Conservation (phyloP, 2,888 invertebrate species). For the Mythimna impura region DNA sequence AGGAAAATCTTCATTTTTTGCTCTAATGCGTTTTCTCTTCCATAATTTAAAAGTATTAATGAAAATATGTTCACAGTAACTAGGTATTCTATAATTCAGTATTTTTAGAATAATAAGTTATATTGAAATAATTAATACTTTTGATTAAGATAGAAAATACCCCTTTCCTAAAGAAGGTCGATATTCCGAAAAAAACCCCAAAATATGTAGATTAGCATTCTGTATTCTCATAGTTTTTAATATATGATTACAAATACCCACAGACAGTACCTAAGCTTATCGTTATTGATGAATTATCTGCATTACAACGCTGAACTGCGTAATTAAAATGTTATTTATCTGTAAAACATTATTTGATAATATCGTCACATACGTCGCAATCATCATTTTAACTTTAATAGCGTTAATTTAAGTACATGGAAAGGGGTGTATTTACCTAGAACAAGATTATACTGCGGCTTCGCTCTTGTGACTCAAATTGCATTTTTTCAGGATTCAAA, state of each 20-base stretch:
- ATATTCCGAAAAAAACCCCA: too few species aligned
- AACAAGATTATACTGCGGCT: neutral
- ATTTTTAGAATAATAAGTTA: too few species aligned
- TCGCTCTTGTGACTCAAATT: neutral
- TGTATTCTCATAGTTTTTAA: constrained; percentile 23
- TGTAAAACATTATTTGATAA: constrained; percentile 7
- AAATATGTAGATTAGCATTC: constrained; percentile 13
- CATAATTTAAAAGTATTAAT: too few species aligned
- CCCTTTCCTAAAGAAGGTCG: too few species aligned
- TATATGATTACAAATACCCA: constrained; percentile 30
- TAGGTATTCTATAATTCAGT: too few species aligned
- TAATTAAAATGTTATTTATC: constrained; percentile 28
- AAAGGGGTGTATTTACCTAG: neutral
- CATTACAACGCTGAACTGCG: constrained; percentile 13
- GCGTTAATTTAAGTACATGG: neutral
- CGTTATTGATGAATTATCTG: constrained; percentile 43
- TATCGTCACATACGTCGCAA: neutral
- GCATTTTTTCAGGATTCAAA: neutral
- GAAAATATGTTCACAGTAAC: too few species aligned
- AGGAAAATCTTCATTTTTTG: too few species aligned
- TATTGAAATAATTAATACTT: too few species aligned
- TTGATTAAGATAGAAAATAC: too few species aligned
- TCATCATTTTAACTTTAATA: neutral
- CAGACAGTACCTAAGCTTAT: constrained; percentile 4
- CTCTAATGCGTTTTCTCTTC: too few species aligned